Conservation (phyloP, 2,888 invertebrate species). For the Timema podura region DNA sequence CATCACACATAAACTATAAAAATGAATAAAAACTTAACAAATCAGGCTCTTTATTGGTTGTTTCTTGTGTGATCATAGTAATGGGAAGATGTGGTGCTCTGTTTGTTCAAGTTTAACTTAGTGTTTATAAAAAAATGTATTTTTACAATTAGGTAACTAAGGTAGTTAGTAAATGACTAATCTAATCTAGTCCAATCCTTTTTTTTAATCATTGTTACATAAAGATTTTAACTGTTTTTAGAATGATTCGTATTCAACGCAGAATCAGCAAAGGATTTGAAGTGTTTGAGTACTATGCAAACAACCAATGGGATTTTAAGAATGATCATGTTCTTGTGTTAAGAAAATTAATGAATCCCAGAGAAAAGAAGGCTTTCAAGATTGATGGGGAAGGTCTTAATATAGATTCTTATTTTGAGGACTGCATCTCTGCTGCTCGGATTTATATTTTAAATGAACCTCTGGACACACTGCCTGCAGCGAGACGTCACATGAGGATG, state of each 20-base stretch:
- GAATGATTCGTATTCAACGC: slow-evolving; percentile 76
- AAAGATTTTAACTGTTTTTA: slow-evolving; percentile 42
- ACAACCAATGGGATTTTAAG: slow-evolving; percentile 86
- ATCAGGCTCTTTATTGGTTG: no score
- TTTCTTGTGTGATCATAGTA: no score
- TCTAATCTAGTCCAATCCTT: no score
- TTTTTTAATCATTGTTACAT: no score
- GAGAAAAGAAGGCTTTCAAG: slow-evolving; percentile 53
- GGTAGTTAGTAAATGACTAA: no score
- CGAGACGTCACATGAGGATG: slow-evolving; percentile 74
- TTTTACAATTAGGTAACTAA: no score
- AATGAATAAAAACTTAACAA: no score
- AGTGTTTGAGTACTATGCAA: slow-evolving; percentile 88
- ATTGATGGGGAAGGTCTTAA: slow-evolving; percentile 68
- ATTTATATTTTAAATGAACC: slow-evolving; percentile 77
- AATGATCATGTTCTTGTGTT: slow-evolving; percentile 60
- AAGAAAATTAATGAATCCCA: slow-evolving; percentile 58
- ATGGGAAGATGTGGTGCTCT: no score
- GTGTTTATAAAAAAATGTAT: no score
- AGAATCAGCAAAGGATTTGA: slow-evolving; percentile 82
- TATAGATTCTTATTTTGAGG: slow-evolving; percentile 74
- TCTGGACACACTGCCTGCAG: slow-evolving; percentile 75
- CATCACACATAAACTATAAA: no score
- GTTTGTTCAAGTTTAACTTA: no score
- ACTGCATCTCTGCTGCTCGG: slow-evolving; percentile 76